Evolutionary conservation across 2,797 vertebrate genomes (phyloP).

Genomic region (Manis crassicaudata): DNA sequence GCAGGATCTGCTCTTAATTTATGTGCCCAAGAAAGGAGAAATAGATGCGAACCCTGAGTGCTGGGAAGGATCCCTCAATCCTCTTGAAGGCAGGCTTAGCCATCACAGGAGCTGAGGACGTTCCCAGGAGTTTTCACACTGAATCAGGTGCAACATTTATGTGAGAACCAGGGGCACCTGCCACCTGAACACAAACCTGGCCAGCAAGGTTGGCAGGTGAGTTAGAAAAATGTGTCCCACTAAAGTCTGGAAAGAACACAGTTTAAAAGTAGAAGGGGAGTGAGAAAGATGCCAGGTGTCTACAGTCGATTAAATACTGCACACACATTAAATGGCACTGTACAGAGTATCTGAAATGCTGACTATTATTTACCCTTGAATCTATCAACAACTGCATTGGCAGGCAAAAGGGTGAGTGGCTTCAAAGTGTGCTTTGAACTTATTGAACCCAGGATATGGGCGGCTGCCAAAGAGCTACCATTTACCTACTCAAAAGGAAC

Average conservation of each 20-base stretch:
- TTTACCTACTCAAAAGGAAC: background rate
- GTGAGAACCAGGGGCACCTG: background rate
- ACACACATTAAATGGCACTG: background rate
- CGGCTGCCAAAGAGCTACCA: background rate
- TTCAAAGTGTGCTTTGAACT: background rate
- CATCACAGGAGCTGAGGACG: accelerated
- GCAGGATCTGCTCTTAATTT: background rate
- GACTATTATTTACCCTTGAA: background rate
- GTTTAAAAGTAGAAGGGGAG: accelerated
- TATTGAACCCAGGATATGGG: background rate
- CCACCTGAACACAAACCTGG: background rate
- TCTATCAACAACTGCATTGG: background rate
- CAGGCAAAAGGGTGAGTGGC: background rate
- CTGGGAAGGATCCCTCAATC: background rate
- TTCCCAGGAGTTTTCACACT: background rate
- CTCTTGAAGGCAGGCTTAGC: background rate
- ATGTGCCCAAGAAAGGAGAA: background rate
- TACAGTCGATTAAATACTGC: accelerated
- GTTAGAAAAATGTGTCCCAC: accelerated
- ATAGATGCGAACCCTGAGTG: too few relatives aligned
- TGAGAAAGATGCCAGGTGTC: background rate
- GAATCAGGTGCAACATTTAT: background rate
- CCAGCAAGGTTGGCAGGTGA: background rate
- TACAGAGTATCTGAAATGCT: accelerated
- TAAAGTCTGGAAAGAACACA: accelerated